Base-by-base conservation (phyloP, 53 echinoderm and acorn worm species). In the Zoroaster sp. region DNA sequence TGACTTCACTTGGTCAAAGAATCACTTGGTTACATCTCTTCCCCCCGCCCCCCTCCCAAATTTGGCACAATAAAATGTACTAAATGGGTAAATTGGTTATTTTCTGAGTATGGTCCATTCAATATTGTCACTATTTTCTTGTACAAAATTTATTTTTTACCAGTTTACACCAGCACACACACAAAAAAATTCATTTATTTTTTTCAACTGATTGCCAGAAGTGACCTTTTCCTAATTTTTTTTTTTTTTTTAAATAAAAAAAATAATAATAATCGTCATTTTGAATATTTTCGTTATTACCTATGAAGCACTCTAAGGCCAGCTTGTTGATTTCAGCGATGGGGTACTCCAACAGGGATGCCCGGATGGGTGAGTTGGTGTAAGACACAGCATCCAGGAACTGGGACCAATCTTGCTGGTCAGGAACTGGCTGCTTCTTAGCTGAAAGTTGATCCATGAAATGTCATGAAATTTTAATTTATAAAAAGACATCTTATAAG, bases 241-340 rank as follows among this genome's bases (percentile, higher is more conserved):
- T n/a, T n/a, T n/a, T n/a, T n/a, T n/a, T n/a, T n/a, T n/a, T n/a
- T n/a, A n/a, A n/a, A n/a, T n/a, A n/a, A n/a, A n/a, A n/a, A n/a
- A n/a, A n/a, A n/a, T n/a, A n/a, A 44, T 12, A 25, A 8, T 9
- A 28, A 73, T 5, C 14, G 12, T 44, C 41, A 32, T 28, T 25
- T 25, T 12, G 12, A 30, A 32, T 15, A 37, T 25, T 5, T 1
- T 21, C 4, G 37, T 8, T 30, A 82, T 90, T 69, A 95, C 95
- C 95, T n/a, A 95, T 42, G 90, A 95, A 95, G 72, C 95, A 95
- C 49, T 95, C 93, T n/a, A 95, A 54, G 8, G 95, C 93, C 21
- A 77, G 44, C 67, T 95, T 95, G 79, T 95, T 95, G 75, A 92
- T 81, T 10, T 75, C 71, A 18, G 39, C 42, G 17, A 32, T 66